These are phyloP conservation scores for Gambusia yucatana DNA, from an alignment of 2,797 vertebrate genomes.

Conservation along the genomic window DNA sequence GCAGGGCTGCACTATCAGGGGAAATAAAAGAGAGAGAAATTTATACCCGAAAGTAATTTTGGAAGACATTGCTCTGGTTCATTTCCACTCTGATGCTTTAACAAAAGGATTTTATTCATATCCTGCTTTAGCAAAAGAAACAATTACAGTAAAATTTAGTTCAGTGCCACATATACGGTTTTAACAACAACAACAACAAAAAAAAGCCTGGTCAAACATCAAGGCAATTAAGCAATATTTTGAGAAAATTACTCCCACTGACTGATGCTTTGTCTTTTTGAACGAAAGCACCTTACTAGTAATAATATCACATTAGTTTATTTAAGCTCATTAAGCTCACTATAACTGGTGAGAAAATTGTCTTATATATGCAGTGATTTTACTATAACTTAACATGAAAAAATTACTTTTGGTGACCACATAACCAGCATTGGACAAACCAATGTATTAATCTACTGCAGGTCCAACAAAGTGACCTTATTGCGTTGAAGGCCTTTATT, in stretches of 20 bases:
- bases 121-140: neutral
- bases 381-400: neutral
- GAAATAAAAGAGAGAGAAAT: constrained; percentile 22
- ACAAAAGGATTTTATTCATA: neutral
- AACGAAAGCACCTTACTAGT: neutral
- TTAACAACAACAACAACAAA: neutral
- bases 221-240: neutral
- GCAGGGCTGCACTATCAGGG: constrained; percentile 20
- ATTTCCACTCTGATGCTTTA: constrained; percentile 4
- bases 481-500: neutral
- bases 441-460: neutral
- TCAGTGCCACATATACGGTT: neutral
- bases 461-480: neutral
- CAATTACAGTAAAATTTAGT: neutral
- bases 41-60: neutral
- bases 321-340: neutral
- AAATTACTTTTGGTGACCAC: neutral
- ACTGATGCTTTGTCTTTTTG: neutral
- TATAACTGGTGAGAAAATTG: neutral
- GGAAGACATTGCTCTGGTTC: neutral
- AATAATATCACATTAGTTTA: neutral
- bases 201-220: neutral
- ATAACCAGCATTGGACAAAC: neutral
- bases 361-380: neutral
- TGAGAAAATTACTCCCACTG: neutral